phyloP scores from a whole-genome alignment of 1,140 invertebrate genomes.

The Aporrectodea caliginosa region DNA sequence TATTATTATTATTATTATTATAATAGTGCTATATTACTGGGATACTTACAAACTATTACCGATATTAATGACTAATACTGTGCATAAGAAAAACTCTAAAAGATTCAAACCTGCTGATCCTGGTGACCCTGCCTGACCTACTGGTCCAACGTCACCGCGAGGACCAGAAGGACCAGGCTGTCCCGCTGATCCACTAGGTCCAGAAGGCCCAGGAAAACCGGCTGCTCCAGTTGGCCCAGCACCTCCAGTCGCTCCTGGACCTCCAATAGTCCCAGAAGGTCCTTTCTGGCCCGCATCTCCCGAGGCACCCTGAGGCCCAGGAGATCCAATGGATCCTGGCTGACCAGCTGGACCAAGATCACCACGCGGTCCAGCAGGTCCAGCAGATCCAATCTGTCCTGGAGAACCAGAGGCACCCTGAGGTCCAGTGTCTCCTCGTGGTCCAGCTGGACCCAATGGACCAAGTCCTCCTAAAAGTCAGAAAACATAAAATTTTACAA shows the following conservation, averaged over 20 bases:
- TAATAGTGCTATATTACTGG: too few relatives aligned
- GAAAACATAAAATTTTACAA: too few relatives aligned
- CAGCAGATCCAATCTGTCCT: background rate
- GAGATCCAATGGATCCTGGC: background rate
- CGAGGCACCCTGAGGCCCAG: background rate
- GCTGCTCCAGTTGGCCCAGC: too few relatives aligned
- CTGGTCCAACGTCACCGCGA: background rate
- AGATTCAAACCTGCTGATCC: constrained; percentile 5
- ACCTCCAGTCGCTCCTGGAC: too few relatives aligned
- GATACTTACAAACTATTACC: too few relatives aligned
- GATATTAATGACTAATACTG: too few relatives aligned
- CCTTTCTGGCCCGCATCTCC: background rate
- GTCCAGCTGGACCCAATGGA: background rate
- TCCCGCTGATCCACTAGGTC: too few relatives aligned
- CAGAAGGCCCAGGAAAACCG: too few relatives aligned
- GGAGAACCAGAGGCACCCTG: background rate
- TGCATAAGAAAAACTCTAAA: too few relatives aligned
- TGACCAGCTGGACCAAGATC: background rate
- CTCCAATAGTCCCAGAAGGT: too few relatives aligned
- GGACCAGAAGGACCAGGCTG: background rate
- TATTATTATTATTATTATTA: too few relatives aligned
- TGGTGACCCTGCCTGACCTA: background rate
- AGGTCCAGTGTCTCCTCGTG: background rate
- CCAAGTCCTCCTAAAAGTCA: background rate
- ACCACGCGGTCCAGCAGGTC: background rate